Conservation (phyloP, 30 jellyfish, hydroid and myxozoan species). For the Chrysaora quinquecirrha region DNA sequence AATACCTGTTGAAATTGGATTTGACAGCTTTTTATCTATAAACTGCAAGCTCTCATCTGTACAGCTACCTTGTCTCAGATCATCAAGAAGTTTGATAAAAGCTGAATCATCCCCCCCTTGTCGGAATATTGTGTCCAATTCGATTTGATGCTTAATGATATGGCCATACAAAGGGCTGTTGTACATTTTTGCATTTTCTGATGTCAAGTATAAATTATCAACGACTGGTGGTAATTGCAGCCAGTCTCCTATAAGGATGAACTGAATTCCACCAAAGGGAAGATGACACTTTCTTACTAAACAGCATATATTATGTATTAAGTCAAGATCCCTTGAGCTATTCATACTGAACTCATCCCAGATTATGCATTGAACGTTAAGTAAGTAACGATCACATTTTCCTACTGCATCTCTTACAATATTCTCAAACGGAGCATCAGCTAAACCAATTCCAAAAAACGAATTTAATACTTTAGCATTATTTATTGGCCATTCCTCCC, state of each 20-base stretch:
- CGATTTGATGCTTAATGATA: not conserved
- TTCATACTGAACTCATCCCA: not conserved
- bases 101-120: slow-evolving; percentile 4
- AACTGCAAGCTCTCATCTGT: slow-evolving; percentile 1
- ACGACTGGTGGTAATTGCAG: not conserved
- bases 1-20: not conserved
- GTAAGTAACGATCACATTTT: not conserved
- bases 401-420: not conserved
- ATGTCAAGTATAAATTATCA: not conserved
- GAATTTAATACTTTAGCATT: not conserved
- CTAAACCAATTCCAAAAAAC: not conserved
- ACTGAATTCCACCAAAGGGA: slow-evolving; percentile 1
- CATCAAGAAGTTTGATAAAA: not conserved
- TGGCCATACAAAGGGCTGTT: slow-evolving; percentile 5
- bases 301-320: not conserved
- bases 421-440: slow-evolving; percentile 4
- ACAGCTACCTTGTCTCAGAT: slow-evolving; percentile 1
- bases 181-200: not conserved
- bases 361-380: not conserved
- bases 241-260: slow-evolving; percentile 3
- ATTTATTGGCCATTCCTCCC: slow-evolving; percentile 4
- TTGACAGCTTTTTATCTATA: not conserved
- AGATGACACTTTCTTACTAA: not conserved
- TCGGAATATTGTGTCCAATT: not conserved
- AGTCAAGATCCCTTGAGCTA: slow-evolving; percentile 3